phyloP scores from a whole-genome alignment of 2,113 vertebrate genomes.

The Archocentrus centrarchus region DNA sequence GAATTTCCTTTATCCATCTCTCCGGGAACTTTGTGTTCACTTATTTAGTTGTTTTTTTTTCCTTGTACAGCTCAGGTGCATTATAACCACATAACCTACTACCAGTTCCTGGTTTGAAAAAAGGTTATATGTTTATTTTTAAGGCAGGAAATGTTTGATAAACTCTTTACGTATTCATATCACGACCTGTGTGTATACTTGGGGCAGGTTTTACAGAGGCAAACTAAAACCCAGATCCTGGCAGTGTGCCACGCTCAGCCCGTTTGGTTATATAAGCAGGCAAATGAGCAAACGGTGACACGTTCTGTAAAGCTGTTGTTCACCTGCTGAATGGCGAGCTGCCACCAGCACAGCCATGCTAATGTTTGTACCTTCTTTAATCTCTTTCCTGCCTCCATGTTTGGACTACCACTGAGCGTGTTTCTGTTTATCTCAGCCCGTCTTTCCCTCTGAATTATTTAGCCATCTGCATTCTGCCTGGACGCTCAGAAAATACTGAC shows the following conservation, averaged over 20 bases:
- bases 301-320: constrained; percentile 3
- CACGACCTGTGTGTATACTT: neutral
- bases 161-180: neutral
- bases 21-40: neutral
- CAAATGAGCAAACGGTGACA: neutral
- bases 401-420: constrained; percentile 12
- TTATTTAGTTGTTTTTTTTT: neutral
- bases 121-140: neutral
- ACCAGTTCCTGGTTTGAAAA: neutral
- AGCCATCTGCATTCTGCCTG: neutral
- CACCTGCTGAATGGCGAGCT: neutral
- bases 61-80: neutral
- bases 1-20: neutral
- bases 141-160: neutral
- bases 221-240: neutral
- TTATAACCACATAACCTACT: fast-evolving
- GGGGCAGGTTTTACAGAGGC: neutral
- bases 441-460: constrained; percentile 28
- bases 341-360: constrained; percentile 1
- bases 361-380: constrained; percentile 25
- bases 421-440: constrained; percentile 2
- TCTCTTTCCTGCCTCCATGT: constrained; percentile 16
- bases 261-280: neutral
- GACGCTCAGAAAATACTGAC: constrained; percentile 23
- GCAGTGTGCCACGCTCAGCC: neutral